phyloP scores from a whole-genome alignment of 1,140 invertebrate species.

The Lordiphosa clarofinis region DNA sequence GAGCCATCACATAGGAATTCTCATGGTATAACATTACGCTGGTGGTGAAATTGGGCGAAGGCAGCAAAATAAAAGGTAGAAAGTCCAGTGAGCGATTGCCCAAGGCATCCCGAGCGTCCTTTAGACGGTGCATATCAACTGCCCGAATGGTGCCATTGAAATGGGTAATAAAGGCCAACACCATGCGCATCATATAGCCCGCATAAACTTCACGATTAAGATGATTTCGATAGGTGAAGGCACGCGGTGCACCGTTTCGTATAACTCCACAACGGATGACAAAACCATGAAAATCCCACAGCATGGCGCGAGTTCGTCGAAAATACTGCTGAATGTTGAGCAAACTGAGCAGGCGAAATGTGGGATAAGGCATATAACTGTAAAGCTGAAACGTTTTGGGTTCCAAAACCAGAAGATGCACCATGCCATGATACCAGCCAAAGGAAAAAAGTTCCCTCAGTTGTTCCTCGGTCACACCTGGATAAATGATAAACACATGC shows the following conservation, averaged over 20 bases:
- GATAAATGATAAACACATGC: constrained; percentile 41
- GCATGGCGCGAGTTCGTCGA: not conserved
- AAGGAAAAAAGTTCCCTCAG: constrained; percentile 20
- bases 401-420: constrained; percentile 30
- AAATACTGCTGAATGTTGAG: constrained; percentile 20
- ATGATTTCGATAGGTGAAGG: constrained; percentile 44
- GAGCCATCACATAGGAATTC: constrained; percentile 44
- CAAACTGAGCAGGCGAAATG: constrained; percentile 14
- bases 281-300: constrained; percentile 41
- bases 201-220: constrained; percentile 23
- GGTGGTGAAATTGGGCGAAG: constrained; percentile 24
- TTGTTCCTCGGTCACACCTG: not conserved
- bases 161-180: constrained; percentile 41
- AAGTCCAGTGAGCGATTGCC: constrained; percentile 38
- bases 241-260: constrained; percentile 35
- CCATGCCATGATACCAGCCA: constrained; percentile 45
- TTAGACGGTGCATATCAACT: constrained; percentile 6
- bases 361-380: constrained; percentile 43
- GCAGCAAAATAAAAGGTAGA: constrained; percentile 39
- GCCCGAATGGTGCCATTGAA: constrained; percentile 36
- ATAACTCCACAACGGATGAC: constrained; percentile 41
- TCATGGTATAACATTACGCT: constrained; percentile 48
- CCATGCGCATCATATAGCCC: constrained; percentile 53
- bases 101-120: constrained; percentile 26
- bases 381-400: constrained; percentile 12